Base-by-base conservation (phyloP, 2,888 invertebrate species). In the Acanthosoma haemorrhoidale region DNA sequence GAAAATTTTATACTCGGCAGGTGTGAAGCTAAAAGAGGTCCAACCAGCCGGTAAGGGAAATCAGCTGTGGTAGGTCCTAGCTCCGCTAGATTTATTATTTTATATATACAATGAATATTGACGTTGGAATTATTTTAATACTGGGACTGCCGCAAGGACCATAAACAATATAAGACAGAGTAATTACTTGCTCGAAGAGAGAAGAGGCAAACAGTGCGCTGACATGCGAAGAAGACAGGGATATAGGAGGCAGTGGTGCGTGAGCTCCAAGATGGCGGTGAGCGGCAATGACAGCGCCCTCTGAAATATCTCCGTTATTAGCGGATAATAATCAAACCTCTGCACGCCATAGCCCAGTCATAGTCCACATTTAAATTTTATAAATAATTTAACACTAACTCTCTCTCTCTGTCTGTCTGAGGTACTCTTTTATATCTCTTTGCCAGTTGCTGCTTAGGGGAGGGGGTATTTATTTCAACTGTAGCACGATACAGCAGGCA, bases 301-400 rank as follows among this genome's bases (percentile, higher is more conserved):
- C 51, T 51, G 51, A 51, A 51, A 51, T 51, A 51, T 25, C n/a
- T n/a, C 25, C 51, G 29, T 51, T 51, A 51, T 51, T 51, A 51
- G 51, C 51, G 51, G n/a, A n/a, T n/a, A n/a, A 51, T 51, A 51
- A 51, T 51, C 51, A 25, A 25, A 21, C 4, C 1, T 25, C 51
- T 21, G 51, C 51, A 51, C 51, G 51, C 51, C n/a, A 51, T n/a
- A 4, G 25, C 51, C 51, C 21, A 51, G 29, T n/a, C n/a, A n/a
- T n/a, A n/a, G n/a, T n/a, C n/a, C 25, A 51, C 25, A 51, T 51
- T 51, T 51, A 51, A 51, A 51, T 51, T 51, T 51, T n/a, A n/a
- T n/a, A 51, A 51, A 51, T 51, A 51, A 51, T 51, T 25, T 51
- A 51, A 51, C 51, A 51, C 25, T 51, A 25, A 51, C 4, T 2